Conservation (phyloP, 1,140 invertebrate genomes). For the Leptopilina boulardi region DNA sequence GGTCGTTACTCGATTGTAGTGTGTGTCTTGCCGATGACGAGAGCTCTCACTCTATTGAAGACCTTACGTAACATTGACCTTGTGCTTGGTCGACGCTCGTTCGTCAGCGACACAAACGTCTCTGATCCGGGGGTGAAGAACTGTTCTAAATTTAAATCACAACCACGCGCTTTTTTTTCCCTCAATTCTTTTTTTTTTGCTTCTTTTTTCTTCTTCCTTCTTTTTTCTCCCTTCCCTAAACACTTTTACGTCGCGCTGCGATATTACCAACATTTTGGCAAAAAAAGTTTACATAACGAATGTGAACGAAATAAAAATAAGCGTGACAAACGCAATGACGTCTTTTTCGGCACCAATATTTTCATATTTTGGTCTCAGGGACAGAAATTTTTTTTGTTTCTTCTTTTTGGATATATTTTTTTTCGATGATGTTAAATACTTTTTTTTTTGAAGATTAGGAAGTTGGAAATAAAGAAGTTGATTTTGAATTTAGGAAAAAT, state of each 20-base stretch:
- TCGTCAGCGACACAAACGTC: conserved; percentile 51
- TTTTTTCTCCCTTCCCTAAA: background rate
- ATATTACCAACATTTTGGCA: conserved; percentile 2
- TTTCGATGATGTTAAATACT: no score
- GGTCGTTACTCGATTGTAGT: conserved; percentile 6
- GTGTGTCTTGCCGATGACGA: background rate
- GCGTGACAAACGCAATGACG: background rate
- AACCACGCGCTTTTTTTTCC: background rate
- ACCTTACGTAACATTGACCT: conserved; percentile 71
- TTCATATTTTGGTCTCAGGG: background rate
- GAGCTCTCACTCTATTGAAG: no score
- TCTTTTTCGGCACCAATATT: background rate
- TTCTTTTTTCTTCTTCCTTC: background rate
- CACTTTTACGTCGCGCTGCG: background rate
- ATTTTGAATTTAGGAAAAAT: no score
- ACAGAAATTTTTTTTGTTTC: background rate
- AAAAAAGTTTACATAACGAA: conserved; percentile 14
- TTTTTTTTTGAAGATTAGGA: background rate
- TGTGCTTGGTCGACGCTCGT: conserved; percentile 62
- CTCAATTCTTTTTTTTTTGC: background rate
- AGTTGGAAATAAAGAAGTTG: no score
- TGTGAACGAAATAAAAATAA: conserved; percentile 19
- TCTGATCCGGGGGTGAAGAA: conserved; percentile 11
- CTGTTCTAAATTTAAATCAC: conserved; percentile 11
- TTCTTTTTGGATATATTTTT: background rate